Evolutionary conservation across 2,113 vertebrate genomes (phyloP).

Genomic region (Tricholaema leucomelas): DNA sequence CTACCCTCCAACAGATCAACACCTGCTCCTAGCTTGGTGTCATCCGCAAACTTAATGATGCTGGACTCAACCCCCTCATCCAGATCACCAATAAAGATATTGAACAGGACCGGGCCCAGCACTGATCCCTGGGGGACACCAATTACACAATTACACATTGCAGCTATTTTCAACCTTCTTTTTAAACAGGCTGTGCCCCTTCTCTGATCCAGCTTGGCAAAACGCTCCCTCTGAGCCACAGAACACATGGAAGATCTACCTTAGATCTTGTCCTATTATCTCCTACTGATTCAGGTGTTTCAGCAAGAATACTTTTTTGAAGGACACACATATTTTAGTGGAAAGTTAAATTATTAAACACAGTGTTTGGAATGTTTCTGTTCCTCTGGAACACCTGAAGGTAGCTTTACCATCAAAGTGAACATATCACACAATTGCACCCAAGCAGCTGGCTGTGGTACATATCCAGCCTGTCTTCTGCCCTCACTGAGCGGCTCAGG

Average conservation of each 20-base stretch:
- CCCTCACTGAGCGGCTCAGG: not conserved
- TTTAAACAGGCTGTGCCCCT: accelerated
- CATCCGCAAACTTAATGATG: too few relatives aligned
- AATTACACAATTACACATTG: not conserved
- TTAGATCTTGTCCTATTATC: not conserved
- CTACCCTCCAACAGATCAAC: too few relatives aligned
- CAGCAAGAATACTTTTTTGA: not conserved
- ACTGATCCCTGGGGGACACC: too few relatives aligned
- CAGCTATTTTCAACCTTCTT: conserved; percentile 46
- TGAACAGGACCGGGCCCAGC: too few relatives aligned
- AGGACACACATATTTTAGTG: not conserved
- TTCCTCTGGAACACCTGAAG: conserved; percentile 16
- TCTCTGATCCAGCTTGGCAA: not conserved
- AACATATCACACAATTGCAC: not conserved
- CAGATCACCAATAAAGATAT: too few relatives aligned
- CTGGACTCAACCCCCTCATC: too few relatives aligned
- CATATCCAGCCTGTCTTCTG: not conserved
- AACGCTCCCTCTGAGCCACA: not conserved
- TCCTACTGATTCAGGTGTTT: not conserved
- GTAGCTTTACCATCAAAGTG: not conserved
- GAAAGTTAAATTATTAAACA: not conserved
- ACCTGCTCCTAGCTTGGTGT: too few relatives aligned
- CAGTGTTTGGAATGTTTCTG: not conserved
- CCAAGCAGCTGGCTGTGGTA: not conserved
- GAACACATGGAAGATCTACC: accelerated